These are phyloP conservation scores for Blastobasis lacticolella DNA, from an alignment of 2,888 invertebrate species.

Conservation along the genomic window DNA sequence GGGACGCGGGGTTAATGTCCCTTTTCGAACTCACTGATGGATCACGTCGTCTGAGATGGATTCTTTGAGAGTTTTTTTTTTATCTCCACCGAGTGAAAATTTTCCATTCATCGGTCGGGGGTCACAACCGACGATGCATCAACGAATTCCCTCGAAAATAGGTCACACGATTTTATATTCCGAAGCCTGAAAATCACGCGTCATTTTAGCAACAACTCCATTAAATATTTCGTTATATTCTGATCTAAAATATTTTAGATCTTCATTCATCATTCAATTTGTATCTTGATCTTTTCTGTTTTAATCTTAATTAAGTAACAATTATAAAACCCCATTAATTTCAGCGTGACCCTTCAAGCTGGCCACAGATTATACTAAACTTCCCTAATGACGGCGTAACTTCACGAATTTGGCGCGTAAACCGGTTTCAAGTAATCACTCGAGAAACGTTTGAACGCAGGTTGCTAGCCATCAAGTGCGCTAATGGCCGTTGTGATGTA, in stretches of 20 bases:
- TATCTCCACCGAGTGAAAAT: slow-evolving; percentile 16
- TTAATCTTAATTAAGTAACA: no score
- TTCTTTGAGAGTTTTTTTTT: slow-evolving; percentile 44
- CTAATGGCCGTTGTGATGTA: slow-evolving; percentile 6
- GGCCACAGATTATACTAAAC: slow-evolving; percentile 16
- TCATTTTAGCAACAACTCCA: not conserved
- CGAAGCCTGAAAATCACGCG: not conserved
- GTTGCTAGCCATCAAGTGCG: slow-evolving; percentile 8
- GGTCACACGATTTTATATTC: no score
- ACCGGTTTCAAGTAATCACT: slow-evolving; percentile 13
- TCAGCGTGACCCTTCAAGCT: slow-evolving; percentile 11
- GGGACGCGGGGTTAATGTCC: slow-evolving; percentile 62
- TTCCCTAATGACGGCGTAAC: slow-evolving; percentile 16
- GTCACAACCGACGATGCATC: no score
- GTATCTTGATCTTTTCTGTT: no score
- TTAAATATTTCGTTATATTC: no score
- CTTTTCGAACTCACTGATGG: slow-evolving; percentile 56
- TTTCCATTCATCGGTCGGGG: slow-evolving; percentile 14
- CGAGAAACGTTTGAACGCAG: slow-evolving; percentile 3
- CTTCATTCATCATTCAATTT: no score
- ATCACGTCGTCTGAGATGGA: slow-evolving; percentile 55
- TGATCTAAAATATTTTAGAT: no score
- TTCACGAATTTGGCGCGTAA: slow-evolving; percentile 19
- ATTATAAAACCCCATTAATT: no score
- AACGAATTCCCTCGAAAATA: no score